These are phyloP conservation scores for Aurelia aurita complex sp. Pacific DNA, from an alignment of 30 jellyfish, hydroid and myxozoan genomes.

Conservation along the genomic window DNA sequence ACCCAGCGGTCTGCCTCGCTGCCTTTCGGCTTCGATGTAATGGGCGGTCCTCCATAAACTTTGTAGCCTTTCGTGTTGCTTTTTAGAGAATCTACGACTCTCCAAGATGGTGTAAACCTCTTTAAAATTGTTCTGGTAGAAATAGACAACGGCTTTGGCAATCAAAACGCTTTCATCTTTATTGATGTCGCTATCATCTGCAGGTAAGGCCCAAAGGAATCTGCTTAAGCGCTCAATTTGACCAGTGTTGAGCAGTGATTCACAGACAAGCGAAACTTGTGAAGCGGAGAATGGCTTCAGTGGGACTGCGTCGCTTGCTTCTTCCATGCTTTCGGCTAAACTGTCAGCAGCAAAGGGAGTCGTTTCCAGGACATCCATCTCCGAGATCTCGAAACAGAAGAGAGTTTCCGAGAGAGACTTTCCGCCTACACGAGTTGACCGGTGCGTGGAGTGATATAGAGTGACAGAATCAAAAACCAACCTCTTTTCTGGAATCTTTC, in stretches of 20 bases:
- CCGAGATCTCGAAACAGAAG: neutral
- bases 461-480: neutral
- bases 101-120: conserved; percentile 73
- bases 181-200: conserved; percentile 47
- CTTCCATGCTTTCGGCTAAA: neutral
- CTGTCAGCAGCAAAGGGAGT: neutral
- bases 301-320: conserved; percentile 1
- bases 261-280: conserved; percentile 79
- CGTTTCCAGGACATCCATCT: conserved; percentile 16
- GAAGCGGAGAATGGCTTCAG: conserved; percentile 62
- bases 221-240: conserved; percentile 82
- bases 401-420: neutral
- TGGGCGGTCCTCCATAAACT: conserved; percentile 87
- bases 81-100: conserved; percentile 58
- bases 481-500: neutral
- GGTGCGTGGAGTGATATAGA: too few relatives aligned
- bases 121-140: conserved; percentile 68
- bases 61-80: conserved; percentile 86
- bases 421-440: conserved; percentile 5
- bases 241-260: conserved; percentile 76
- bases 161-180: conserved; percentile 62
- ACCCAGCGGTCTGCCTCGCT: conserved; percentile 84
- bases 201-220: conserved; percentile 88
- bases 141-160: conserved; percentile 74
- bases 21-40: conserved; percentile 90